These are phyloP conservation scores for Ptychodera flava DNA, from an alignment of 35 echinoderm and acorn worm genomes.

Conservation along the genomic window DNA sequence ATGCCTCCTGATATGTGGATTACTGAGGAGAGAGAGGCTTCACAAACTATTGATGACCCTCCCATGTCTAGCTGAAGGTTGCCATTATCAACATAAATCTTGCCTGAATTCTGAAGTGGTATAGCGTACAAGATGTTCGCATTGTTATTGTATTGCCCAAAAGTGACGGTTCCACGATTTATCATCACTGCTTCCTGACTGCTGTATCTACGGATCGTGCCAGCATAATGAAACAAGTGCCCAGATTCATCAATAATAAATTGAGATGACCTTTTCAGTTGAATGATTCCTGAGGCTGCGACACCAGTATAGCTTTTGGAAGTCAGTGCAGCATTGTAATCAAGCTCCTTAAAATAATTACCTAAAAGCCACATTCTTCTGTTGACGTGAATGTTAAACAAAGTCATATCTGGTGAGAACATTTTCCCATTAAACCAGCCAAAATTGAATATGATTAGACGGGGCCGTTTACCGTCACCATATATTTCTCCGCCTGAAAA, in stretches of 20 bases:
- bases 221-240: neutral
- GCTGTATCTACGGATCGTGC: neutral
- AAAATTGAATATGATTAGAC: neutral
- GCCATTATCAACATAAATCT: neutral
- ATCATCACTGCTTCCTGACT: neutral
- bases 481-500: neutral
- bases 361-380: neutral
- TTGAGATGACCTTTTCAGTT: neutral
- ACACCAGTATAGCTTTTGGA: neutral
- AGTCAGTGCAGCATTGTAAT: neutral
- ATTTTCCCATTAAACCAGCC: neutral
- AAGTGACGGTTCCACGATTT: neutral
- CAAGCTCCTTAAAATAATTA: neutral
- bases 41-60: neutral
- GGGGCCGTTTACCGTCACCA: neutral
- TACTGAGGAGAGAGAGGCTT: neutral
- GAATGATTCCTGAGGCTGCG: neutral
- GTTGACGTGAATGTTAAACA: neutral
- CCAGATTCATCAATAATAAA: neutral
- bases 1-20: neutral
- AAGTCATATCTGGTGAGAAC: neutral
- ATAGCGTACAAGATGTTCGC: neutral
- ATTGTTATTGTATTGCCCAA: neutral
- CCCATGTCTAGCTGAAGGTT: neutral
- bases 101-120: neutral